Evolutionary conservation across 2,888 invertebrate genomes (phyloP).

Genomic region (Auanema sp.): DNA sequence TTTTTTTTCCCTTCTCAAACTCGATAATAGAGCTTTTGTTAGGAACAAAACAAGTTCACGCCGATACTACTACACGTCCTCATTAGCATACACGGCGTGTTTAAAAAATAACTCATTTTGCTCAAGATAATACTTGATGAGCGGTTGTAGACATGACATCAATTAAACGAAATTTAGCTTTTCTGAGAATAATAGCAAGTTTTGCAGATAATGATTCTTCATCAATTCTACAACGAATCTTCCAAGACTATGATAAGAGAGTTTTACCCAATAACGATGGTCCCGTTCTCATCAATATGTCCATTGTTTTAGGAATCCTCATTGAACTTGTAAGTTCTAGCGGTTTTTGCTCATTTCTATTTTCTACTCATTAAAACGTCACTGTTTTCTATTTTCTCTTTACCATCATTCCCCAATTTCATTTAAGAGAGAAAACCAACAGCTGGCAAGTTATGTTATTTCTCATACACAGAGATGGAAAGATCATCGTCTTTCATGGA

Average conservation of each 20-base stretch:
- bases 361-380: conserved; percentile 6
- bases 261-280: conserved; percentile 53
- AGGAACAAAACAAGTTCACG: too few relatives aligned
- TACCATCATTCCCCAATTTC: neutral
- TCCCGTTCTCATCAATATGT: conserved; percentile 57
- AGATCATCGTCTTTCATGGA: conserved; percentile 37
- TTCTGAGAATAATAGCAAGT: too few relatives aligned
- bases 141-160: too few relatives aligned
- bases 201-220: too few relatives aligned
- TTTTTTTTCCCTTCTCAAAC: too few relatives aligned
- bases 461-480: conserved; percentile 50
- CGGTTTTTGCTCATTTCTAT: conserved; percentile 5
- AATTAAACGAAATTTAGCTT: too few relatives aligned
- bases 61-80: too few relatives aligned
- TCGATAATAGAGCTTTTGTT: too few relatives aligned
- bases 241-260: conserved; percentile 51
- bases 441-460: conserved; percentile 56
- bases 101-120: too few relatives aligned
- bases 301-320: conserved; percentile 56
- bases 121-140: too few relatives aligned
- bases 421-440: conserved; percentile 54
- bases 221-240: conserved; percentile 40
- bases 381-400: neutral
- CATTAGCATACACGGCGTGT: too few relatives aligned
- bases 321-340: conserved; percentile 50